Conservation (phyloP, 2,888 invertebrate species). For the Dorcus parallelipipedus region DNA sequence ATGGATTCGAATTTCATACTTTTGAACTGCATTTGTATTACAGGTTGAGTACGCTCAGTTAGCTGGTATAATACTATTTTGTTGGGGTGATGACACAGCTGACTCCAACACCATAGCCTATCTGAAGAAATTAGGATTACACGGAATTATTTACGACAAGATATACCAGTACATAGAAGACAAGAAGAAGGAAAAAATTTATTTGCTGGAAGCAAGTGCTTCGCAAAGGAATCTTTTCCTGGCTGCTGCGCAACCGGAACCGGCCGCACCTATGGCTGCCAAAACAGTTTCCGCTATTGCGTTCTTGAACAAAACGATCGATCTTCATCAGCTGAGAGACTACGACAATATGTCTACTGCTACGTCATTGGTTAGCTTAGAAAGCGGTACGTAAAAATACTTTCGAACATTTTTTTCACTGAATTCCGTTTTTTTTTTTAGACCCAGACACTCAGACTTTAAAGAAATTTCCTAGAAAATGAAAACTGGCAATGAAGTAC, state of each 20-base stretch:
- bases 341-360: constrained; percentile 48
- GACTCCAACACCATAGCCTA: constrained; percentile 79
- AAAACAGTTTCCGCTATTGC: background rate
- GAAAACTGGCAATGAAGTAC: too few species aligned
- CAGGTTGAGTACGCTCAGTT: constrained; percentile 75
- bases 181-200: constrained; percentile 78
- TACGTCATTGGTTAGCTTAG: constrained; percentile 57
- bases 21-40: constrained; percentile 16
- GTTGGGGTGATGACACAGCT: constrained; percentile 97
- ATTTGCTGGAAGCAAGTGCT: constrained; percentile 74
- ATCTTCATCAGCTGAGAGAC: too few species aligned
- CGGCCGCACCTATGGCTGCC: constrained; percentile 21
- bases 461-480: too few species aligned
- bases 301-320: too few species aligned
- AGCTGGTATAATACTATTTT: constrained; percentile 84
- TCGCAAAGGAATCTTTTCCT: constrained; percentile 63
- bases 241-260: constrained; percentile 45
- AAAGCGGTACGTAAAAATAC: constrained; percentile 26
- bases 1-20: too few species aligned
- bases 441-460: too few species aligned
- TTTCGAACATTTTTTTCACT: too few species aligned
- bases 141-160: constrained; percentile 96
- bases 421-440: too few species aligned
- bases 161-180: constrained; percentile 72
- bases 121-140: constrained; percentile 84